A percentile compares a stretch with the other conserved stretches of the same genome.
phyloP scores from a whole-genome alignment of 1,140 invertebrate genomes.

The Drosophila burlai region DNA sequence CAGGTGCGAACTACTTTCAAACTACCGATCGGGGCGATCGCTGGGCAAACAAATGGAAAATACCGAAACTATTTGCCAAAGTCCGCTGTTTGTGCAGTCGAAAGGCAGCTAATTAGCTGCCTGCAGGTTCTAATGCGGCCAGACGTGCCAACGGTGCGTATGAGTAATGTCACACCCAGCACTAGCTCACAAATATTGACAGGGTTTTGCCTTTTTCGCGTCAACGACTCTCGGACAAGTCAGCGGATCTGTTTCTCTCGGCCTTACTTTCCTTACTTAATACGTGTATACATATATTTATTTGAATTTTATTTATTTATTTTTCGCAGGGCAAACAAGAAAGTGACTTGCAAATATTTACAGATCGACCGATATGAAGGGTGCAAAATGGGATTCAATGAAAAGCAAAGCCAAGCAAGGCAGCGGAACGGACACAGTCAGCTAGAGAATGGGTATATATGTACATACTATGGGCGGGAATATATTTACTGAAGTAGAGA shows the following conservation, averaged over 20 bases:
- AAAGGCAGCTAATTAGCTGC: slow-evolving; percentile 68
- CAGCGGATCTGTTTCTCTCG: slow-evolving; percentile 30
- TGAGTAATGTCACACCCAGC: slow-evolving; percentile 77
- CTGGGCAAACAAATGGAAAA: slow-evolving; percentile 25
- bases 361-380: slow-evolving; percentile 60
- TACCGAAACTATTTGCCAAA: slow-evolving; percentile 27
- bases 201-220: slow-evolving; percentile 42
- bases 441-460: slow-evolving; percentile 7
- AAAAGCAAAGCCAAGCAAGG: slow-evolving; percentile 11
- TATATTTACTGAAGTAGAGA: slow-evolving; percentile 32
- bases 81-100: slow-evolving; percentile 44
- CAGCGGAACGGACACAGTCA: slow-evolving; percentile 15
- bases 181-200: slow-evolving; percentile 43
- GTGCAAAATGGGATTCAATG: slow-evolving; percentile 33
- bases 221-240: slow-evolving; percentile 74
- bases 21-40: slow-evolving; percentile 53
- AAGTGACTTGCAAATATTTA: slow-evolving; percentile 78
- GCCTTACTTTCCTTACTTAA: slow-evolving; percentile 8
- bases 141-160: slow-evolving; percentile 67
- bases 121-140: slow-evolving; percentile 66
- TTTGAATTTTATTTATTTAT: slow-evolving; percentile 1
- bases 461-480: neutral
- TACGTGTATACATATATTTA: neutral
- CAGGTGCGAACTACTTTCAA: slow-evolving; percentile 79
- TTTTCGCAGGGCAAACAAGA: slow-evolving; percentile 66